phyloP scores from a whole-genome alignment of 1,140 invertebrate genomes.

The Sarcophaga peregrina region DNA sequence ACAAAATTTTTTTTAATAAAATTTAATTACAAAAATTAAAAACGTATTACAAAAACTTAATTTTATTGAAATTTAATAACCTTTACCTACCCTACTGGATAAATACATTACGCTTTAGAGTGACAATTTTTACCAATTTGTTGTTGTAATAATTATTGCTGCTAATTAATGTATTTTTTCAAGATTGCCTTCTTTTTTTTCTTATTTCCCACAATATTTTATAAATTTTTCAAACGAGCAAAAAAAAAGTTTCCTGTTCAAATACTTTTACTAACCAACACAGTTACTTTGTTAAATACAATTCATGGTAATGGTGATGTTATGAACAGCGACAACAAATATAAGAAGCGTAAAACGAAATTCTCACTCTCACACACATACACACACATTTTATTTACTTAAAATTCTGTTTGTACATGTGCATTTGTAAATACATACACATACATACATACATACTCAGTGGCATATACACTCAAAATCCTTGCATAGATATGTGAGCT shows the following conservation, averaged over 20 bases:
- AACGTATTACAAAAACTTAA: no score
- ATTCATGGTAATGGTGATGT: no score
- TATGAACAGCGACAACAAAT: no score
- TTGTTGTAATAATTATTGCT: background rate
- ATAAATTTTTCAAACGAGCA: background rate
- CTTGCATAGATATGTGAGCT: background rate
- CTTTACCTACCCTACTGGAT: no score
- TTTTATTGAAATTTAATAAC: no score
- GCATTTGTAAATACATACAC: background rate
- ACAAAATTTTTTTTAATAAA: no score
- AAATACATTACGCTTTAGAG: no score
- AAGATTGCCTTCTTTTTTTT: background rate
- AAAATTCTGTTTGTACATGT: background rate
- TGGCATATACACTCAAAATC: background rate
- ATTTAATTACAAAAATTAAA: no score
- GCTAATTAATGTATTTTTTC: background rate
- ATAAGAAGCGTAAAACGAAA: no score
- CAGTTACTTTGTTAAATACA: no score
- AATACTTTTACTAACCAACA: no score
- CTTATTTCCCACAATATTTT: background rate
- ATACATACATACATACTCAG: background rate
- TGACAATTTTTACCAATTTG: background rate
- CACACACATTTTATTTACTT: background rate
- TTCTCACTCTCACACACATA: background rate
- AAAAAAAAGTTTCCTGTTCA: no score